Conservation (phyloP, 2,888 invertebrate genomes). For the Drosophila crucigera region DNA sequence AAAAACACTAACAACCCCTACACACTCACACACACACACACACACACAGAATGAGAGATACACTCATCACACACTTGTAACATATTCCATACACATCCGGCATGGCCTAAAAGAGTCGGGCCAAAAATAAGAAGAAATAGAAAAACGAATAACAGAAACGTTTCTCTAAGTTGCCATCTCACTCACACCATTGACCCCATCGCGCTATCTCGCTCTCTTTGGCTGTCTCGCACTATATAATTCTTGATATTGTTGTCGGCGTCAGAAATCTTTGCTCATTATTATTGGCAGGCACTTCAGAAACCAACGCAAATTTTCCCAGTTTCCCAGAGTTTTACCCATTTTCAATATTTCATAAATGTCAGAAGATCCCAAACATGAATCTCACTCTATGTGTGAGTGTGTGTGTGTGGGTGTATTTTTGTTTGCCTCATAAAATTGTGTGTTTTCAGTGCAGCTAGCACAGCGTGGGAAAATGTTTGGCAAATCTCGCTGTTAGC, state of each 20-base stretch:
- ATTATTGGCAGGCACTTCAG: slow-evolving; percentile 67
- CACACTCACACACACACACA: slow-evolving; percentile 13
- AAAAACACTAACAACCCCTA: slow-evolving; percentile 39
- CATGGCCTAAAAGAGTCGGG: slow-evolving; percentile 44
- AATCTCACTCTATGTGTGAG: slow-evolving; percentile 2
- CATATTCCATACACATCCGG: slow-evolving; percentile 44
- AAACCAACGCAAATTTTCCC: slow-evolving; percentile 31
- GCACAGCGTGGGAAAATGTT: slow-evolving; percentile 9
- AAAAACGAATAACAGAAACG: slow-evolving; percentile 46
- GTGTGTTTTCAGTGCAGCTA: background rate
- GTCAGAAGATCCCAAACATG: slow-evolving; percentile 7
- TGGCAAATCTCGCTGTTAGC: slow-evolving; percentile 5
- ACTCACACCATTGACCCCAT: slow-evolving; percentile 14
- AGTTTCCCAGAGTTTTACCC: slow-evolving; percentile 27
- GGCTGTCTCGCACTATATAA: slow-evolving; percentile 44
- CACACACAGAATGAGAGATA: slow-evolving; percentile 9
- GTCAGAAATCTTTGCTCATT: slow-evolving; percentile 76
- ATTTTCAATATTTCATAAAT: slow-evolving; percentile 55
- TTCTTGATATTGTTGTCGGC: slow-evolving; percentile 65
- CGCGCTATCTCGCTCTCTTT: slow-evolving; percentile 9
- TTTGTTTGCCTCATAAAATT: background rate
- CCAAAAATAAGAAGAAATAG: slow-evolving; percentile 26
- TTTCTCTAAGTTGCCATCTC: slow-evolving; percentile 33
- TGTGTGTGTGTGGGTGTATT: background rate
- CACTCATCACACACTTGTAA: slow-evolving; percentile 16